Conservation (phyloP, 2,888 invertebrate species). For the Drosophila trichaetosa region DNA sequence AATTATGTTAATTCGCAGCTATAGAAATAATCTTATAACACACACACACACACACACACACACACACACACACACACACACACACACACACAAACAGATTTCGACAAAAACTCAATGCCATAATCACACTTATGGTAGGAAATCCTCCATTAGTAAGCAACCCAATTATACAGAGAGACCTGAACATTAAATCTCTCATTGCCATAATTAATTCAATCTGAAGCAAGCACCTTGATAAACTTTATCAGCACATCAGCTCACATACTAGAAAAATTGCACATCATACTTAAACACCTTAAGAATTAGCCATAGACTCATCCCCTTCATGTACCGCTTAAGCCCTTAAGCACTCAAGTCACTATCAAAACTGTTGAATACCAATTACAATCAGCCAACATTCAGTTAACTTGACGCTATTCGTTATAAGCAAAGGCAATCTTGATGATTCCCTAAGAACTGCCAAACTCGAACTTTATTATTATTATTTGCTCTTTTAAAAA, state of each 20-base stretch:
- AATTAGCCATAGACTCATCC: not conserved
- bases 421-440: not conserved
- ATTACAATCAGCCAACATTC: not conserved
- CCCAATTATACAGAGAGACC: not conserved
- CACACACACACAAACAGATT: not conserved
- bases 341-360: not conserved
- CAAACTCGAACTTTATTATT: not conserved
- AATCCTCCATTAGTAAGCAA: not conserved
- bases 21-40: not conserved
- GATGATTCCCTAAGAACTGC: not conserved
- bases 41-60: too few relatives aligned
- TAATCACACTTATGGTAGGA: not conserved
- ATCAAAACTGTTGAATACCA: not conserved
- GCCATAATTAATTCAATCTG: not conserved
- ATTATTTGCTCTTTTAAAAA: too few relatives aligned
- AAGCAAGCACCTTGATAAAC: not conserved
- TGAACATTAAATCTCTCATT: conserved; percentile 1
- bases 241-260: not conserved
- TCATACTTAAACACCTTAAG: not conserved
- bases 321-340: not conserved
- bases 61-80: not conserved
- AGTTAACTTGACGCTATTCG: not conserved
- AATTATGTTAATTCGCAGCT: conserved; percentile 1
- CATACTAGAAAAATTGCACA: not conserved
- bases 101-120: not conserved